Evolutionary conservation across 2,113 vertebrate species (phyloP).

Genomic region (Hylia prasina): DNA sequence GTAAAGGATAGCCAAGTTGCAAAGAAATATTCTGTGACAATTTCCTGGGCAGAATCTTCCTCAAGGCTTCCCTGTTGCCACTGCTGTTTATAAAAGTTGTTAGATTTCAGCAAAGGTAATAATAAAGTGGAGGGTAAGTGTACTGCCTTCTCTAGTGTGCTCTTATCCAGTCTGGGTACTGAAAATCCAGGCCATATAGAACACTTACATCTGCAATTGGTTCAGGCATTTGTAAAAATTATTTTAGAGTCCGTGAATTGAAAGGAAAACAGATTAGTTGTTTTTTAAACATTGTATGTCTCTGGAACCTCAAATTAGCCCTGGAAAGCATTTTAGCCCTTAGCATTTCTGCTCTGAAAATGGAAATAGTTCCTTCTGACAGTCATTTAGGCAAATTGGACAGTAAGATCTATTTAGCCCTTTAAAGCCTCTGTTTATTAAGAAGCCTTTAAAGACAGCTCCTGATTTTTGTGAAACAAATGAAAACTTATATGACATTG

Average conservation of each 20-base stretch:
- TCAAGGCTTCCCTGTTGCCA: not conserved
- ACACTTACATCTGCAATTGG: not conserved
- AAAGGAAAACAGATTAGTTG: not conserved
- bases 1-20: not conserved
- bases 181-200: not conserved
- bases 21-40: not conserved
- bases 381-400: not conserved
- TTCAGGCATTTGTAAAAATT: not conserved
- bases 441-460: conserved; percentile 9
- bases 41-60: not conserved
- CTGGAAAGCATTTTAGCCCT: conserved; percentile 53
- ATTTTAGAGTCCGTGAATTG: not conserved
- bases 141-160: not conserved
- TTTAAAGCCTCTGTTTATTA: conserved; percentile 17
- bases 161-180: not conserved
- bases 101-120: not conserved
- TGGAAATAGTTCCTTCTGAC: not conserved
- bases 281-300: not conserved
- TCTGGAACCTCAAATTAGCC: not conserved
- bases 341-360: conserved; percentile 9
- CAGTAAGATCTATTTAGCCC: conserved; percentile 30
- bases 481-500: not conserved
- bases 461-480: not conserved
- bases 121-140: not conserved
- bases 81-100: not conserved